Conservation (phyloP, 2,888 invertebrate genomes). For the Lydus trimaculatus region DNA sequence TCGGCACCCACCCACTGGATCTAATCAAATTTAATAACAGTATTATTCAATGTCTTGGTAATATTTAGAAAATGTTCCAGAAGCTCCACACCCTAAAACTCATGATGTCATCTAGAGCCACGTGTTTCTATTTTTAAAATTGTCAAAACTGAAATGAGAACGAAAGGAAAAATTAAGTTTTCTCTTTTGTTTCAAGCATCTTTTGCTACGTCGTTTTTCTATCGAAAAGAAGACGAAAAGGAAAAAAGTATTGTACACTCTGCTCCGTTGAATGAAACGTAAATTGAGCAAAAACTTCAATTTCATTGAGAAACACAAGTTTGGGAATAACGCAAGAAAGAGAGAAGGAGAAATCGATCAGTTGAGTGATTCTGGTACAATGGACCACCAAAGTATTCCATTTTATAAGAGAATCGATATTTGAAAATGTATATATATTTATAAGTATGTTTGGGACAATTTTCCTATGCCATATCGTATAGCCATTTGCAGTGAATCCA, state of each 20-base stretch:
- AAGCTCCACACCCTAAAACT: constrained; percentile 27
- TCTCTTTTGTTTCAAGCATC: neutral
- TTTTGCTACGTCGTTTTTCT: neutral
- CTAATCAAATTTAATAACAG: constrained; percentile 15
- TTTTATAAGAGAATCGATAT: neutral
- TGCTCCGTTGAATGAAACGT: neutral
- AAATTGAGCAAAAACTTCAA: constrained; percentile 12
- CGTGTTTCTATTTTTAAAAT: constrained; percentile 28
- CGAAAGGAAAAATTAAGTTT: neutral
- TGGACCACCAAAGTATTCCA: constrained; percentile 9
- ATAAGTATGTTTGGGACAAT: neutral
- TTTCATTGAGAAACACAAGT: constrained; percentile 14
- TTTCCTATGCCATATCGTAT: neutral
- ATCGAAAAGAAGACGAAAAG: neutral
- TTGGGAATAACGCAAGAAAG: neutral
- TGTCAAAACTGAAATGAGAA: neutral
- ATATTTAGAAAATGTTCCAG: constrained; percentile 2
- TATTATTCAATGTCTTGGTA: constrained; percentile 14
- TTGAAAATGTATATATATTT: neutral
- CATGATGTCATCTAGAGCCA: constrained; percentile 40
- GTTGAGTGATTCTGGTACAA: constrained; percentile 12
- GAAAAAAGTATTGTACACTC: neutral
- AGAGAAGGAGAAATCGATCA: constrained; percentile 4
- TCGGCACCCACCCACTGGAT: constrained; percentile 13
- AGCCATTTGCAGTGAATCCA: neutral